These are phyloP conservation scores for Zeuzera pyrina DNA, from an alignment of 2,888 invertebrate genomes.

Conservation along the genomic window DNA sequence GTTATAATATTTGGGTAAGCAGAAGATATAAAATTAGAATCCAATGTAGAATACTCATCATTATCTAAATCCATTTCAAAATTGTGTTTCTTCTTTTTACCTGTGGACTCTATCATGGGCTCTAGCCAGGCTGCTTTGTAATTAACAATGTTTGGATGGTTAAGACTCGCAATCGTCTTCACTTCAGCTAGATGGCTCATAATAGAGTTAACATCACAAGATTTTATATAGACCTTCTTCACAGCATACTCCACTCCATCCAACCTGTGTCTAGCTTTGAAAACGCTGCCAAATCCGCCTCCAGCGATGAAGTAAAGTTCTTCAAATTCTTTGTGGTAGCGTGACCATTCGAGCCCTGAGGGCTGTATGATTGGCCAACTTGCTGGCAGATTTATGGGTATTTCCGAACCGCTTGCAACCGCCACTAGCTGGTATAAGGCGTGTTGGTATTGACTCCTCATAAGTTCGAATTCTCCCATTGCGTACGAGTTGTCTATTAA, in stretches of 20 bases:
- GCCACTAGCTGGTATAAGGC: constrained; percentile 77
- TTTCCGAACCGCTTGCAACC: constrained; percentile 71
- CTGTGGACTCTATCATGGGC: constrained; percentile 67
- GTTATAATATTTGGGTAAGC: constrained; percentile 52
- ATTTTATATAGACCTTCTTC: constrained; percentile 81
- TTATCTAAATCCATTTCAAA: constrained; percentile 50
- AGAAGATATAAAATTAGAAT: constrained; percentile 37
- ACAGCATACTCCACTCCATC: constrained; percentile 86
- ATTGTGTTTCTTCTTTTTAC: constrained; percentile 42
- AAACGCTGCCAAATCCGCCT: constrained; percentile 86
- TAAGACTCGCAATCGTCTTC: constrained; percentile 83
- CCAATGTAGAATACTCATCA: constrained; percentile 37
- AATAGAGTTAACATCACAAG: constrained; percentile 75
- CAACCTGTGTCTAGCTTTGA: constrained; percentile 80
- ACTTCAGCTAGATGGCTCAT: constrained; percentile 82
- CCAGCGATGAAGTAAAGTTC: constrained; percentile 79
- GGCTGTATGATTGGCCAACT: constrained; percentile 68
- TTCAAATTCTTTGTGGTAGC: constrained; percentile 80
- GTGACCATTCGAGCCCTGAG: constrained; percentile 73
- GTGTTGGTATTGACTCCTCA: constrained; percentile 78
- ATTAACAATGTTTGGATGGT: constrained; percentile 85
- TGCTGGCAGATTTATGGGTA: constrained; percentile 58
- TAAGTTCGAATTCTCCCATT: constrained; percentile 79
- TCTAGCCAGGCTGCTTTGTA: constrained; percentile 91
- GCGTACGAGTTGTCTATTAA: constrained; percentile 80